phyloP scores from a whole-genome alignment of 2,797 vertebrate species.

The Galago senegalensis region DNA sequence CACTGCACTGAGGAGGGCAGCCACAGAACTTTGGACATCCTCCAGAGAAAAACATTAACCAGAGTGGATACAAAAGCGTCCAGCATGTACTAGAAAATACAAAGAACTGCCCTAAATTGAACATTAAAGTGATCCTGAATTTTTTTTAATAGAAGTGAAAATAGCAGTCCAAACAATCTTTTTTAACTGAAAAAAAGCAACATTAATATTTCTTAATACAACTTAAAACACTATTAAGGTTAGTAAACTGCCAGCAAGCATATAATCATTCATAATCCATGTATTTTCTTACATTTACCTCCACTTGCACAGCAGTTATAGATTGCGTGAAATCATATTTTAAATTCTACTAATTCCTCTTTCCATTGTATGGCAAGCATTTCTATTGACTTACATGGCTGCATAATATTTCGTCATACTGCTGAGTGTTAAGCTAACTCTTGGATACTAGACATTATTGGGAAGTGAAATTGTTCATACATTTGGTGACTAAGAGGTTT shows the following conservation, averaged over 20 bases:
- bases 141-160: slow-evolving; percentile 39
- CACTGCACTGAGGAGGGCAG: background rate
- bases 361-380: background rate
- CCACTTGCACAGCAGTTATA: background rate
- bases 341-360: background rate
- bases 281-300: slow-evolving; percentile 17
- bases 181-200: slow-evolving; percentile 16
- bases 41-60: slow-evolving; percentile 50
- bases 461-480: background rate
- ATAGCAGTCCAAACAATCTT: background rate
- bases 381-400: background rate
- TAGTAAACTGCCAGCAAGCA: background rate
- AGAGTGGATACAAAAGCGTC: slow-evolving; percentile 8
- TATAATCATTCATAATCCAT: background rate
- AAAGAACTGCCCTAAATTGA: background rate
- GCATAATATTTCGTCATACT: background rate
- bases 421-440: slow-evolving; percentile 10
- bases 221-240: slow-evolving; percentile 43
- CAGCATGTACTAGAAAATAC: background rate
- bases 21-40: background rate
- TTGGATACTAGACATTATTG: background rate
- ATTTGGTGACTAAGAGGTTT: background rate
- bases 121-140: background rate
- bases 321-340: background rate
- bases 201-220: slow-evolving; percentile 37